A percentile compares a stretch with the other conserved stretches of the same genome.
Conservation (phyloP, 2,888 invertebrate species). For the Erebia palarica region DNA sequence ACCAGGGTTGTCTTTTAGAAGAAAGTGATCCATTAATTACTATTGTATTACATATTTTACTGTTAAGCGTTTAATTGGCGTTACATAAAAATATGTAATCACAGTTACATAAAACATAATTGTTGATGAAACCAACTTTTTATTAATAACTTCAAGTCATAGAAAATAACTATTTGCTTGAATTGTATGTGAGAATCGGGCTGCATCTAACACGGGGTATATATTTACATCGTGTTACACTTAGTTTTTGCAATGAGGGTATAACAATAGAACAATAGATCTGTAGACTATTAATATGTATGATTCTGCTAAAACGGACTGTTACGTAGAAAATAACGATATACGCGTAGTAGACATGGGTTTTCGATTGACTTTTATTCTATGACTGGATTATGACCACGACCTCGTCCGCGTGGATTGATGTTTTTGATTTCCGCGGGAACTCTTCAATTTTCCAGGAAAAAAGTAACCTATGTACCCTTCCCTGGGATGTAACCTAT, state of each 20-base stretch:
- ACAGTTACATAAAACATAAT: neutral
- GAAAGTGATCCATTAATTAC: neutral
- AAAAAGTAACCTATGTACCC: no score
- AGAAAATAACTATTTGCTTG: neutral
- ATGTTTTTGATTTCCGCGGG: no score
- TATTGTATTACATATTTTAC: neutral
- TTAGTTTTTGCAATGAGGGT: constrained; percentile 3
- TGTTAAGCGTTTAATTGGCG: neutral
- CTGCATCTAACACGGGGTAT: neutral
- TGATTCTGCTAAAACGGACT: constrained; percentile 6
- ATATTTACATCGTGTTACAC: neutral
- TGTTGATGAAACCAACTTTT: neutral
- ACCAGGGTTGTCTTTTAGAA: neutral
- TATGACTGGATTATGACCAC: no score
- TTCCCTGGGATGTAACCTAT: no score
- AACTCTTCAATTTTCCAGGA: no score
- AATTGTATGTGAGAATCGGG: neutral
- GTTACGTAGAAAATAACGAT: constrained; percentile 3
- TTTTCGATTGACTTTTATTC: neutral
- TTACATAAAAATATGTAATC: neutral
- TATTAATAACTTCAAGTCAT: neutral
- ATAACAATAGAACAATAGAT: constrained; percentile 10
- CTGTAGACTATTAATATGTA: constrained; percentile 5
- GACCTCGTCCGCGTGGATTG: no score
- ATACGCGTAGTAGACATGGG: neutral